Percentiles rank a stretch among this genome's conserved stretches.
These are phyloP conservation scores for Aethes cnicana DNA, from an alignment of 2,888 invertebrate species.

Conservation along the genomic window DNA sequence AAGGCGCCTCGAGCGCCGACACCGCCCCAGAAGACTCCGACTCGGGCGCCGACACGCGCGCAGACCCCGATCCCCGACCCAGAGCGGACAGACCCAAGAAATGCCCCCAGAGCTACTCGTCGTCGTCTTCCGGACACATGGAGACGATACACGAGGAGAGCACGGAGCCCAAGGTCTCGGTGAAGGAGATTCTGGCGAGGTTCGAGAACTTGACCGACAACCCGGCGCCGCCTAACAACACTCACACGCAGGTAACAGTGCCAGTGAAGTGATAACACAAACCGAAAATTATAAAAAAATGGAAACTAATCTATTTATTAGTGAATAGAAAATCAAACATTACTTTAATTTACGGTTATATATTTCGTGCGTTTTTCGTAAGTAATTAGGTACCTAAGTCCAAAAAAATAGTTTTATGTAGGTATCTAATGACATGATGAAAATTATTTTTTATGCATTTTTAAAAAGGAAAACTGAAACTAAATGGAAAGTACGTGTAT, in stretches of 20 bases:
- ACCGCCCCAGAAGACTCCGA: conserved; percentile 85
- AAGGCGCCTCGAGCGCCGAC: conserved; percentile 84
- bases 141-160: conserved; percentile 91
- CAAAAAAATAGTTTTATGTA: too few species aligned
- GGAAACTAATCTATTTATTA: background rate
- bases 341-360: too few species aligned
- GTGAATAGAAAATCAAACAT: too few species aligned
- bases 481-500: background rate
- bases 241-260: conserved; percentile 42
- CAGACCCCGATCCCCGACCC: conserved; percentile 63
- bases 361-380: background rate
- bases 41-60: conserved; percentile 85
- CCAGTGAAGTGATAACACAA: conserved; percentile 18
- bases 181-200: conserved; percentile 90
- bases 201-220: conserved; percentile 87
- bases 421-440: too few species aligned
- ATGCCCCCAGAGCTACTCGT: conserved; percentile 75
- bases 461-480: background rate
- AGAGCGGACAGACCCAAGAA: conserved; percentile 60
- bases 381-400: too few species aligned
- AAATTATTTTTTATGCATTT: background rate
- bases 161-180: conserved; percentile 90
- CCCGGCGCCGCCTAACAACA: conserved; percentile 47
- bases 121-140: conserved; percentile 86
- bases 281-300: background rate